A percentile compares a stretch with the other conserved stretches of the same genome.
phyloP scores from a whole-genome alignment of 2,797 vertebrate genomes.

The Esox masquinongy region DNA sequence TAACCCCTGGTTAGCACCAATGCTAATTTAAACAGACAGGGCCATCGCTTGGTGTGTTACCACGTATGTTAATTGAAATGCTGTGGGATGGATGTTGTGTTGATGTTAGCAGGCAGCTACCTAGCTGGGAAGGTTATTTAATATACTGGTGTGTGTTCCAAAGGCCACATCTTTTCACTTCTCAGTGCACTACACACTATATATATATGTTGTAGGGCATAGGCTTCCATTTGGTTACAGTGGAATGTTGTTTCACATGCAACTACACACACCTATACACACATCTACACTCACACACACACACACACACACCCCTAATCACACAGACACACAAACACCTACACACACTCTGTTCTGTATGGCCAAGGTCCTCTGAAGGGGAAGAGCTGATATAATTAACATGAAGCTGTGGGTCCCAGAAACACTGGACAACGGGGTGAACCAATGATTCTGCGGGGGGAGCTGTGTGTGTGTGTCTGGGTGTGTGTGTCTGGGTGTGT shows the following conservation, averaged over 20 bases:
- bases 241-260: constrained; percentile 59
- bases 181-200: background rate
- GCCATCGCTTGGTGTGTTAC: constrained; percentile 29
- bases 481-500: background rate
- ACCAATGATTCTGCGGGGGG: constrained; percentile 19
- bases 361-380: constrained; percentile 92
- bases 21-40: constrained; percentile 13
- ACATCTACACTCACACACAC: background rate
- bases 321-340: background rate
- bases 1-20: no score
- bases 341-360: constrained; percentile 55
- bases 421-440: constrained; percentile 74
- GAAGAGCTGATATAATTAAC: constrained; percentile 86
- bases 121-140: no score
- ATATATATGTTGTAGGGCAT: background rate
- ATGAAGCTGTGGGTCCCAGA: constrained; percentile 82
- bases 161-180: no score
- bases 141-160: no score
- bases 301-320: background rate
- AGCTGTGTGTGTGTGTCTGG: no score
- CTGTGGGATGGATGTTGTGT: constrained; percentile 28
- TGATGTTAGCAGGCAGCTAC: constrained; percentile 21
- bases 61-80: background rate
- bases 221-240: constrained; percentile 74
- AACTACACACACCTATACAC: background rate